These are phyloP conservation scores for Gnathonemus longibarbis DNA, from an alignment of 2,113 vertebrate species.

Conservation along the genomic window DNA sequence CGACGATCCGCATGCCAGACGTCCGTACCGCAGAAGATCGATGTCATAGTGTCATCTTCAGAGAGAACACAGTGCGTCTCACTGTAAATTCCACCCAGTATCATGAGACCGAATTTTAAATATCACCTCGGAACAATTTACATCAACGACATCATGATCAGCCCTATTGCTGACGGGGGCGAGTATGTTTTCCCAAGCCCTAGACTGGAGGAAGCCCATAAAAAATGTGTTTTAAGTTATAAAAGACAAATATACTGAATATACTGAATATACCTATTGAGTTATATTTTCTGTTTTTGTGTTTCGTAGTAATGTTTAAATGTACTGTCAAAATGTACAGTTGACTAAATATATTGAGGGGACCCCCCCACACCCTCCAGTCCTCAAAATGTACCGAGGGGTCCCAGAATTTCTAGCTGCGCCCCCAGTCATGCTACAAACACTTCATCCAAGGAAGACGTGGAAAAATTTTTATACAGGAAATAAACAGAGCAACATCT, in stretches of 20 bases:
- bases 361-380: too few relatives aligned
- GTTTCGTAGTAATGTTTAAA: background rate
- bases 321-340: background rate
- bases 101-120: background rate
- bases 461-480: background rate
- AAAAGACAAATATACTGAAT: background rate
- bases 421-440: background rate
- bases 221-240: background rate
- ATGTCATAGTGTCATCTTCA: background rate
- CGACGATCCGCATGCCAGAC: background rate
- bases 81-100: background rate
- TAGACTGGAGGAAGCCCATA: background rate
- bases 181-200: background rate
- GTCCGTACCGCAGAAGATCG: background rate
- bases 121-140: background rate
- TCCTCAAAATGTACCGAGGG: background rate
- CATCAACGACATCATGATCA: background rate
- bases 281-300: background rate
- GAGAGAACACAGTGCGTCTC: background rate
- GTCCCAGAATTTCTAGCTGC: background rate
- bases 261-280: background rate
- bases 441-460: background rate
- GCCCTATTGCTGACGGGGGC: background rate
- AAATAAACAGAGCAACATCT: background rate
- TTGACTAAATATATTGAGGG: background rate